Evolutionary conservation across 2,888 invertebrate species (phyloP), one percentile per base, ranked within the genome.

Genomic region (Chrysolina americana): DNA sequence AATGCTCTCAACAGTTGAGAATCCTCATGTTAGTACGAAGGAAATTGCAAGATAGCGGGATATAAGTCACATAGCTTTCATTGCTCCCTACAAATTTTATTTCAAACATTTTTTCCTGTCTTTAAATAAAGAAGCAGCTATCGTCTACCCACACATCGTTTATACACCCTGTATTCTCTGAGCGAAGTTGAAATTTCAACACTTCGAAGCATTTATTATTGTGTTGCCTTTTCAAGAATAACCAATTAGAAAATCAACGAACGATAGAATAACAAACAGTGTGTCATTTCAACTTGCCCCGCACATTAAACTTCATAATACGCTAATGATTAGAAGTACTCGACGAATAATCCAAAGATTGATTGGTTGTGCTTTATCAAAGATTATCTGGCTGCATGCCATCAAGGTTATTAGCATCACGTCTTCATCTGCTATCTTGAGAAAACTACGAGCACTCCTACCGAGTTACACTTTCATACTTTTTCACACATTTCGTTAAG

Each of bases 341-440:
- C 36, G 36, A 28, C 59, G 59, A 17, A 59, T 23, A 59, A 59
- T 59, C n/a, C 36, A 59, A 59, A 59, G 59, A 59, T 59, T 59
- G 36, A 59, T 59, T 59, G 59, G 59, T 28, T 36, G 59, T 59
- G 28, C n/a, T 59, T 28, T 28, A 59, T 59, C 59, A 59, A 59
- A 59, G 59, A 59, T 59, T 59, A 59, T 59, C 59, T 36, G 59
- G n/a, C 28, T 59, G 59, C 28, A 59, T 59, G 59, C 59, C 36
- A 59, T 59, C 36, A 59, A 59, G 36, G 59, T 59, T 59, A 59
- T 59, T 59, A 59, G 59, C 59, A 28, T 59, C 36, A 59, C n/a
- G 15, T 23, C 56, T 56, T 36, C 59, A 59, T 59, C 15, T 59
- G 59, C 23, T 59, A 59, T 36, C n/a, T 59, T 10, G 59, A 59